Evolutionary conservation across 2,797 vertebrate species (phyloP).

Genomic region (Yasuhikotakia modesta): DNA sequence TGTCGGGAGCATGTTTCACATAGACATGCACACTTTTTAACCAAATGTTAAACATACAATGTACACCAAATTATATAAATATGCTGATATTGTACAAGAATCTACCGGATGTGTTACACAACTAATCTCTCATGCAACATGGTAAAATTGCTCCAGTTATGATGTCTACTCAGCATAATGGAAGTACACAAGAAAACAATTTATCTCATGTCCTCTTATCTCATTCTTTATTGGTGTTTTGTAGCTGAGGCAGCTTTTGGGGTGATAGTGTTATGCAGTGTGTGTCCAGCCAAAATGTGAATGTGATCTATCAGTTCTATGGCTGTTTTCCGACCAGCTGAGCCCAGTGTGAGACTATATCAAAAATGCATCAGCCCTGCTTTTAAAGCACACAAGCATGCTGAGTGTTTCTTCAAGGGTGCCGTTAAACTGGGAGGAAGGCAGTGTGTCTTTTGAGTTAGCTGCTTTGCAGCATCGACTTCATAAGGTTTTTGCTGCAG

Average conservation of each 20-base stretch:
- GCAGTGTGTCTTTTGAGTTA: conserved; percentile 38
- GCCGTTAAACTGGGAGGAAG: conserved; percentile 55
- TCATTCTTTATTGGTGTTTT: conserved; percentile 46
- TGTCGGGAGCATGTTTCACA: too few species aligned
- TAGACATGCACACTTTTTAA: too few species aligned
- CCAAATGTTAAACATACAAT: too few species aligned
- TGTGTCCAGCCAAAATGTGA: conserved; percentile 49
- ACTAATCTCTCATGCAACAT: neutral
- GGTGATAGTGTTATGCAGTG: conserved; percentile 26
- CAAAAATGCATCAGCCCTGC: conserved; percentile 64
- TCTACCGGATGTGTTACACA: neutral
- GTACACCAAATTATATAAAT: too few species aligned
- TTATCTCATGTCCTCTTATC: neutral
- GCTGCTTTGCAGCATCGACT: conserved; percentile 30
- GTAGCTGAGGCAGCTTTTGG: conserved; percentile 47
- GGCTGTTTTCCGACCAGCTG: conserved; percentile 55
- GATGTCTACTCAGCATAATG: neutral
- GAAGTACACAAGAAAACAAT: conserved; percentile 12
- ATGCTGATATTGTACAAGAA: neutral
- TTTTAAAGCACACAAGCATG: conserved; percentile 42
- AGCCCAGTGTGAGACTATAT: conserved; percentile 59
- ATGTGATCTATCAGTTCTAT: conserved; percentile 67
- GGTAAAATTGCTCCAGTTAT: conserved; percentile 6
- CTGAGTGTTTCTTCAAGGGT: conserved; percentile 51
- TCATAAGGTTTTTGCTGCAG: conserved; percentile 1